A percentile compares a stretch with the other conserved stretches of the same genome.
phyloP scores from a whole-genome alignment of 1,140 invertebrate species.

The Heterodera schachtii region DNA sequence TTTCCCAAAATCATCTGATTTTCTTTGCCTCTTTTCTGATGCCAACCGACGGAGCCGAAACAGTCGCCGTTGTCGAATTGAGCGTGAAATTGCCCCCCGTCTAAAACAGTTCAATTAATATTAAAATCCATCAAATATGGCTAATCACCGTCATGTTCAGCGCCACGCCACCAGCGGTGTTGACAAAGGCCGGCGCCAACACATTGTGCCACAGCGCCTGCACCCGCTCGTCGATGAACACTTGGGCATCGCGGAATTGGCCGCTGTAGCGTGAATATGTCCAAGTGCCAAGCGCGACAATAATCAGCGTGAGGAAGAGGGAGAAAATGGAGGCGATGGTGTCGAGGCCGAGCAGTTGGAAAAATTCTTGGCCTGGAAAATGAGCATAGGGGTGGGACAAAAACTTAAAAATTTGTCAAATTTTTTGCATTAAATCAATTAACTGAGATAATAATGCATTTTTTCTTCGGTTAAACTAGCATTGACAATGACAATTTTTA shows the following conservation, averaged over 20 bases:
- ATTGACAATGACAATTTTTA: too few relatives aligned
- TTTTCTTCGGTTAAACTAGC: too few relatives aligned
- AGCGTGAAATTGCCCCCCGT: constrained; percentile 10
- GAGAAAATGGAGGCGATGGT: constrained; percentile 58
- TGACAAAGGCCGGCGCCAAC: constrained; percentile 26
- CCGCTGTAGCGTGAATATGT: constrained; percentile 62
- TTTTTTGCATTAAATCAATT: too few relatives aligned
- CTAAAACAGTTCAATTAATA: neutral
- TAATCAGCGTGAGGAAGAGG: constrained; percentile 51
- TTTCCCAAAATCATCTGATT: neutral
- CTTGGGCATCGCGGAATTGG: constrained; percentile 52
- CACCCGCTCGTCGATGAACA: constrained; percentile 73
- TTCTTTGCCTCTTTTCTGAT: neutral
- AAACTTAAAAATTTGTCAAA: neutral
- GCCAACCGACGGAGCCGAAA: neutral
- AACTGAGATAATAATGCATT: too few relatives aligned
- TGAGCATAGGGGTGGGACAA: neutral
- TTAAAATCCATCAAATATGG: neutral
- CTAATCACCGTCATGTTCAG: constrained; percentile 20
- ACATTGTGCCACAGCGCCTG: constrained; percentile 79
- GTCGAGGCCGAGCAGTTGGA: constrained; percentile 61
- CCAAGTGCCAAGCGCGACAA: constrained; percentile 56
- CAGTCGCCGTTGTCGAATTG: neutral
- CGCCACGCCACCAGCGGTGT: constrained; percentile 14
- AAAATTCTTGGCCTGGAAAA: constrained; percentile 56